Percentiles rank a stretch among this genome's conserved stretches.
Conservation (phyloP, 2,113 vertebrate genomes). For the Microcebus murinus region DNA sequence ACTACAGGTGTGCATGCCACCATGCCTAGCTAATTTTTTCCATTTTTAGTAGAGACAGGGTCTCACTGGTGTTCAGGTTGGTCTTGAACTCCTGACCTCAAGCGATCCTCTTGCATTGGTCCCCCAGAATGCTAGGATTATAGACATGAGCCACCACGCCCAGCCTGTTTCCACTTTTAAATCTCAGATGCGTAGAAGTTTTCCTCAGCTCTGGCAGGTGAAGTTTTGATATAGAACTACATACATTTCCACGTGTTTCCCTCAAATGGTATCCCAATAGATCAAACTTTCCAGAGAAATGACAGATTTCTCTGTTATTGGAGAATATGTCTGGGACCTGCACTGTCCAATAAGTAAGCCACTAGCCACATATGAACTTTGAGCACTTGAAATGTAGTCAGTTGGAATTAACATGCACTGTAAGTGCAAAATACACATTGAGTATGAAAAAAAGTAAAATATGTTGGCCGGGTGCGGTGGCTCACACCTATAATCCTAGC, state of each 20-base stretch:
- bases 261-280: neutral
- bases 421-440: neutral
- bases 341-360: neutral
- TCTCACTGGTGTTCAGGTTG: too few relatives aligned
- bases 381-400: neutral
- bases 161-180: slow-evolving; percentile 56
- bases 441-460: neutral
- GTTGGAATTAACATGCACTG: neutral
- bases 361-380: neutral
- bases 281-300: neutral
- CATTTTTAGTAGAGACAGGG: too few relatives aligned
- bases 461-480: neutral
- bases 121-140: too few relatives aligned
- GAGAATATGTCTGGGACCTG: neutral
- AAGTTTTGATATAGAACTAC: slow-evolving; percentile 1
- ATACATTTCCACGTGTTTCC: slow-evolving; percentile 47
- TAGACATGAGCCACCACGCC: too few relatives aligned
- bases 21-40: too few relatives aligned
- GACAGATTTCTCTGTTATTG: slow-evolving; percentile 10
- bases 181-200: slow-evolving; percentile 40
- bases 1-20: too few relatives aligned
- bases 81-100: too few relatives aligned
- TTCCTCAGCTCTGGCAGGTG: slow-evolving; percentile 62
- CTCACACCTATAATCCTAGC: too few relatives aligned
- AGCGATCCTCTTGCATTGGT: too few relatives aligned